Percentiles rank a stretch among this genome's conserved stretches.
These are phyloP conservation scores for Eupithecia subumbrata DNA, from an alignment of 2,888 invertebrate species.

Conservation along the genomic window DNA sequence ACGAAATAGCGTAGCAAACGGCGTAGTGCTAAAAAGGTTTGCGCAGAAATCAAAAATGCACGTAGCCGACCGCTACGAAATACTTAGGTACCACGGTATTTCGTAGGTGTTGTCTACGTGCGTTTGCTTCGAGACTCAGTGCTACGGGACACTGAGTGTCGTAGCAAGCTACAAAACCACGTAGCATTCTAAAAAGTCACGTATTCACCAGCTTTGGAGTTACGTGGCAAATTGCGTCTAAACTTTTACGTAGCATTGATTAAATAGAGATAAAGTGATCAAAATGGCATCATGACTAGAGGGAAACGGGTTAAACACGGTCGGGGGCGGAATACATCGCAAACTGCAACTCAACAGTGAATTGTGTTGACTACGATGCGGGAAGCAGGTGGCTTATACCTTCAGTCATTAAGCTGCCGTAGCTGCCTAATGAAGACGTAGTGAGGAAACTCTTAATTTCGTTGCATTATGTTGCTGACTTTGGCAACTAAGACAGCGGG, in stretches of 20 bases:
- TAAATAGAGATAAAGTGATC: too few relatives aligned
- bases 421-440: background rate
- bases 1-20: constrained; percentile 1
- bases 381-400: background rate
- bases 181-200: background rate
- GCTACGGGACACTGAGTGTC: background rate
- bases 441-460: background rate
- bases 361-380: background rate
- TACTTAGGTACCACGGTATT: too few relatives aligned
- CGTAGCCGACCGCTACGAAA: background rate
- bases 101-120: too few relatives aligned
- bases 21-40: background rate
- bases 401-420: background rate
- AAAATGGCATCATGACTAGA: too few relatives aligned
- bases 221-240: background rate
- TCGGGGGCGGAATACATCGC: background rate
- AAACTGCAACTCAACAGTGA: background rate
- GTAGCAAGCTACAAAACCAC: background rate
- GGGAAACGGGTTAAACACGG: too few relatives aligned
- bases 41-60: background rate
- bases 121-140: too few relatives aligned
- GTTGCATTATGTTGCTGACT: background rate
- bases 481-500: background rate
- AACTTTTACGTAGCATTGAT: background rate
- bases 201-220: background rate